phyloP scores from a whole-genome alignment of 2,797 vertebrate species.

The Eospalax fontanierii region DNA sequence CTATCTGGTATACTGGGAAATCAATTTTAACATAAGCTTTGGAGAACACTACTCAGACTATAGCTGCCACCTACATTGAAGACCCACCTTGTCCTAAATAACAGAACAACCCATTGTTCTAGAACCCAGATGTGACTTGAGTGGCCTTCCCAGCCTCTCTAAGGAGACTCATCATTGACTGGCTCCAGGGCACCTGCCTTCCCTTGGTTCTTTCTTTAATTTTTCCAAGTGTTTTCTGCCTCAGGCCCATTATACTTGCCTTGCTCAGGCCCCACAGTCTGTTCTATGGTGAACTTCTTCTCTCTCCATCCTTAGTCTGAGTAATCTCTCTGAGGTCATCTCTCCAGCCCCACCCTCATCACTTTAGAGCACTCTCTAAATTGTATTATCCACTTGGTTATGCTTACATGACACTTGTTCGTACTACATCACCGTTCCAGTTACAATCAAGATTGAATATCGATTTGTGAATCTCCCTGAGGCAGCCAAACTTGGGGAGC shows the following conservation, averaged over 20 bases:
- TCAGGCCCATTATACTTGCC: not conserved
- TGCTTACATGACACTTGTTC: not conserved
- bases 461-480: not conserved
- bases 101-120: not conserved
- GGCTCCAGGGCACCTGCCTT: not conserved
- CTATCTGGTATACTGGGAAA: not conserved
- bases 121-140: not conserved
- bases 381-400: not conserved
- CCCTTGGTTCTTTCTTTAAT: not conserved
- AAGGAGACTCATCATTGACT: not conserved
- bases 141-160: not conserved
- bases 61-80: not conserved
- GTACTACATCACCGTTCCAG: too few relatives aligned
- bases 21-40: not conserved
- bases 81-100: not conserved
- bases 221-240: constrained; percentile 21
- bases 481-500: not conserved
- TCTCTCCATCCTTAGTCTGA: not conserved
- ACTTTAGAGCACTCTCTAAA: not conserved
- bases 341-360: not conserved
- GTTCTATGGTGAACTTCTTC: not conserved
- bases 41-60: not conserved
- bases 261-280: not conserved
- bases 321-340: not conserved
- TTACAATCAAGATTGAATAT: not conserved